These are phyloP conservation scores for Axea sp. DNA, from an alignment of 2,888 invertebrate species.

Conservation along the genomic window DNA sequence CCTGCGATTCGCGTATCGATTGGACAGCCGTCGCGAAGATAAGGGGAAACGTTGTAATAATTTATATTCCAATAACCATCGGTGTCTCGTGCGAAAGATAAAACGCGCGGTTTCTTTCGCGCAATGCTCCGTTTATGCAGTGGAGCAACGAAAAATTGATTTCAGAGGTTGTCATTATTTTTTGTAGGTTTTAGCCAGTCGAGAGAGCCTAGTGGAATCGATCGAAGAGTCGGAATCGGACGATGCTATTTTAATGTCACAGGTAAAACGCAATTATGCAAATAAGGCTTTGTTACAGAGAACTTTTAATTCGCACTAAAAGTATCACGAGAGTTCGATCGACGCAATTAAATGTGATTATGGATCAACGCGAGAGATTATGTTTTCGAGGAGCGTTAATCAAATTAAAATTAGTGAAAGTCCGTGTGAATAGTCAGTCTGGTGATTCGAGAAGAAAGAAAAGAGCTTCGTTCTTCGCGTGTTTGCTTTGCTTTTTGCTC, in stretches of 20 bases:
- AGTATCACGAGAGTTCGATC: slow-evolving; percentile 1
- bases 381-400: slow-evolving; percentile 2
- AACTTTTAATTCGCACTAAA: slow-evolving; percentile 13
- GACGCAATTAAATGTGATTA: slow-evolving; percentile 6
- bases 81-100: no score
- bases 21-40: no score
- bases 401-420: slow-evolving; percentile 3
- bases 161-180: not conserved
- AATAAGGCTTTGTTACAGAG: not conserved
- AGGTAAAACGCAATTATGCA: slow-evolving; percentile 80
- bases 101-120: no score
- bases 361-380: not conserved
- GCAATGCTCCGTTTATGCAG: no score
- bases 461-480: no score
- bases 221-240: slow-evolving; percentile 88
- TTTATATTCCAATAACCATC: no score
- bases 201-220: slow-evolving; percentile 88
- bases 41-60: no score
- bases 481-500: no score
- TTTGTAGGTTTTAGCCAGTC: slow-evolving; percentile 86
- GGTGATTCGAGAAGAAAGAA: no score
- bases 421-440: no score
- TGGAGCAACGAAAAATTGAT: no score
- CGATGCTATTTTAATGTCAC: slow-evolving; percentile 88
- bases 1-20: no score